Conservation (phyloP, 1,140 invertebrate species). For the Drosophila aff. region DNA sequence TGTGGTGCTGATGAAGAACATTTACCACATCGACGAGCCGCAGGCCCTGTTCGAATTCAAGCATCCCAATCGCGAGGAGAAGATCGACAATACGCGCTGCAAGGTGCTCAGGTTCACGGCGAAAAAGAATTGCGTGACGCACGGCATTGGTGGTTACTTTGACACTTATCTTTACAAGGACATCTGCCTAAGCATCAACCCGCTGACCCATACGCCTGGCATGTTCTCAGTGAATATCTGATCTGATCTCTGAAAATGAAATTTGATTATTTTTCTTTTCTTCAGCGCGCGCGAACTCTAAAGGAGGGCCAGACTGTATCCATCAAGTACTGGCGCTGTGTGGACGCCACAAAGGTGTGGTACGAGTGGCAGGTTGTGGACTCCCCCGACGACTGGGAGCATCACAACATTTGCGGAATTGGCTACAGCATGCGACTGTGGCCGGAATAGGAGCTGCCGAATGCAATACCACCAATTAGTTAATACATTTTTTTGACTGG, state of each 20-base stretch:
- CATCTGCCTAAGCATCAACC: slow-evolving; percentile 95
- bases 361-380: slow-evolving; percentile 95
- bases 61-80: slow-evolving; percentile 91
- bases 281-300: slow-evolving; percentile 82
- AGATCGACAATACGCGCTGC: slow-evolving; percentile 92
- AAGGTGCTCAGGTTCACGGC: slow-evolving; percentile 90
- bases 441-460: not conserved
- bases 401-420: slow-evolving; percentile 48
- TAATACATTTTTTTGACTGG: slow-evolving; percentile 21
- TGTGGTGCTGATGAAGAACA: slow-evolving; percentile 97
- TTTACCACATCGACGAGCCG: slow-evolving; percentile 92
- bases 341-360: slow-evolving; percentile 94
- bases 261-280: slow-evolving; percentile 16
- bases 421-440: slow-evolving; percentile 59
- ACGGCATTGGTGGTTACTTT: slow-evolving; percentile 98
- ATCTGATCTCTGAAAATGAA: not conserved
- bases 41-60: slow-evolving; percentile 94
- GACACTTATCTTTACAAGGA: slow-evolving; percentile 94
- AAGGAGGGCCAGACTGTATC: slow-evolving; percentile 89
- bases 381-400: slow-evolving; percentile 86
- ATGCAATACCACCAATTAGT: slow-evolving; percentile 12
- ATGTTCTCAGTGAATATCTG: slow-evolving; percentile 92
- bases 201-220: slow-evolving; percentile 93
- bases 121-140: slow-evolving; percentile 91
- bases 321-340: slow-evolving; percentile 95